Percentiles rank a stretch among this genome's conserved stretches.
These are phyloP conservation scores for Aptenodytes forsteri DNA, from an alignment of 2,113 vertebrate species.

Conservation along the genomic window DNA sequence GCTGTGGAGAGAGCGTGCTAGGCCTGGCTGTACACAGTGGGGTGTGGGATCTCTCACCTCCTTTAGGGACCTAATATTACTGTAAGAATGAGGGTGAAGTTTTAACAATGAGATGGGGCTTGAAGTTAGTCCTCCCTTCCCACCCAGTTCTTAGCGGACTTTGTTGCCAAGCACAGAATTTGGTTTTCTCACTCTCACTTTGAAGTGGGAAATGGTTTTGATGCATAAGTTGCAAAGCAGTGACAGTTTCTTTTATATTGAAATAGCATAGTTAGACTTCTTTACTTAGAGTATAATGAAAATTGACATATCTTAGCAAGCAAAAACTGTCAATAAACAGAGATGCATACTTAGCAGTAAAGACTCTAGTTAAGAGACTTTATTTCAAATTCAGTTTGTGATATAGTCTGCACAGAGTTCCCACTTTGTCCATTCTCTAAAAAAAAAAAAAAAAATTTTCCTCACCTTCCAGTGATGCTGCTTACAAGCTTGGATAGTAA, in stretches of 20 bases:
- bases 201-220: not conserved
- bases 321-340: not conserved
- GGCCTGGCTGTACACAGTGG: not conserved
- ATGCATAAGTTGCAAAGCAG: not conserved
- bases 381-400: not conserved
- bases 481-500: too few relatives aligned
- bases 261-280: not conserved
- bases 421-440: not conserved
- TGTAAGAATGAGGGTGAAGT: not conserved
- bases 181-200: not conserved
- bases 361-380: not conserved
- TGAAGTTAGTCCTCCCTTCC: not conserved
- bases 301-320: not conserved
- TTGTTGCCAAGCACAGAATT: not conserved
- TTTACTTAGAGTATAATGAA: not conserved
- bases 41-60: not conserved
- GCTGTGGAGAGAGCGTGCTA: not conserved
- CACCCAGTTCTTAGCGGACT: not conserved
- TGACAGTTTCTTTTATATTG: not conserved
- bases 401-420: not conserved
- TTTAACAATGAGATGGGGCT: not conserved
- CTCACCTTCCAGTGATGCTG: not conserved
- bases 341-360: not conserved
- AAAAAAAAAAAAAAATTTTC: not conserved
- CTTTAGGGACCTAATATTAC: not conserved